Evolutionary conservation across 2,113 vertebrate species (phyloP).

Genomic region (Pampusana beccarii): DNA sequence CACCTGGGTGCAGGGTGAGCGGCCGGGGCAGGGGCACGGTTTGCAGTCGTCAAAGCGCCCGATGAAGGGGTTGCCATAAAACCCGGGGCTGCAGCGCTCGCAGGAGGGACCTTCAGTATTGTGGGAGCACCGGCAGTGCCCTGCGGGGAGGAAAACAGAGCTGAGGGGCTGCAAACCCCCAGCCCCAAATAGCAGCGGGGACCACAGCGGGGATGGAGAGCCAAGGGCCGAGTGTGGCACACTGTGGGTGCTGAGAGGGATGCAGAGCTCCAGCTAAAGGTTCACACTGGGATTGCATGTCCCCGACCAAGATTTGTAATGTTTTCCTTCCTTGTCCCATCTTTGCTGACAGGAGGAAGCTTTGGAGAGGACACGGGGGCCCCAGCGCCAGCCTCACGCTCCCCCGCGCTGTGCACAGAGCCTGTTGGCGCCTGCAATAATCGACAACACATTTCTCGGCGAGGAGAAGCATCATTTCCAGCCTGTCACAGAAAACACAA

Average conservation of each 20-base stretch:
- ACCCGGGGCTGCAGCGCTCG: constrained; percentile 85
- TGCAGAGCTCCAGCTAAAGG: background rate
- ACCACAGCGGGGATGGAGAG: fast-evolving
- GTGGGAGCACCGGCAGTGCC: constrained; percentile 84
- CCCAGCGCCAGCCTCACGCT: fast-evolving
- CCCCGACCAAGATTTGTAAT: fast-evolving
- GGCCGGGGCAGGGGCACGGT: constrained; percentile 87
- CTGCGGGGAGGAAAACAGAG: constrained; percentile 50
- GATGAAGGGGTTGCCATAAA: constrained; percentile 84
- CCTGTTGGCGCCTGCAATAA: constrained; percentile 23
- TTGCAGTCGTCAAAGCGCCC: constrained; percentile 81
- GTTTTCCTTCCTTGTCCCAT: background rate
- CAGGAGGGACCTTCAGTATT: constrained; percentile 87
- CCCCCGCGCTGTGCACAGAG: background rate
- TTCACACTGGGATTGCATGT: background rate
- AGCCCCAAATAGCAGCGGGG: fast-evolving
- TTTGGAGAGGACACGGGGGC: background rate
- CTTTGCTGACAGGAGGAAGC: background rate
- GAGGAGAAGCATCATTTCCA: background rate
- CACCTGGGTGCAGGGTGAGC: constrained; percentile 78
- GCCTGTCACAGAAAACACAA: constrained; percentile 18
- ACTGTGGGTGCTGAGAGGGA: fast-evolving
- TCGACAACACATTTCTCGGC: constrained; percentile 17
- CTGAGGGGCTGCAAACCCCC: background rate
- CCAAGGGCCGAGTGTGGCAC: fast-evolving